Evolutionary conservation across 1,140 invertebrate species (phyloP).

Genomic region (Solenopsis fugax): DNA sequence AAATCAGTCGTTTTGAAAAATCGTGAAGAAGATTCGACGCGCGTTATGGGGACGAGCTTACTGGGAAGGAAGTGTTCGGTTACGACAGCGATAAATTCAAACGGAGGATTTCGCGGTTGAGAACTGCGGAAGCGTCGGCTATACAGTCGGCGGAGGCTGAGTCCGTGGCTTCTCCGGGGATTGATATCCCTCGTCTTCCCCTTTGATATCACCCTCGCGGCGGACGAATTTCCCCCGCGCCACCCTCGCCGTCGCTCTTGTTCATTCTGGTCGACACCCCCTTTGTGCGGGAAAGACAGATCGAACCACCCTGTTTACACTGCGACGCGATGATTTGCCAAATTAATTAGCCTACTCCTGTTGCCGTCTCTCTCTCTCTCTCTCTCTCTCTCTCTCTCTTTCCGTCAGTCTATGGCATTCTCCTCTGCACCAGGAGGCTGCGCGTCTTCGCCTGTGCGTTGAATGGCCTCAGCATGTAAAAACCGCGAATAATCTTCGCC

Average conservation of each 20-base stretch:
- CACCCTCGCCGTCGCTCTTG: conserved; percentile 42
- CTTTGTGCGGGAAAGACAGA: conserved; percentile 77
- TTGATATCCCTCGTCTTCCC: conserved; percentile 85
- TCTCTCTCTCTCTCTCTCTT: conserved; percentile 16
- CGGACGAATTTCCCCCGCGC: conserved; percentile 58
- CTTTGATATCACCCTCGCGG: conserved; percentile 82
- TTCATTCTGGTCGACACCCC: conserved; percentile 61
- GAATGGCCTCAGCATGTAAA: conserved; percentile 63
- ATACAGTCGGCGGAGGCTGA: conserved; percentile 39
- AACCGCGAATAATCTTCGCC: conserved; percentile 77
- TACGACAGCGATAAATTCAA: conserved; percentile 85
- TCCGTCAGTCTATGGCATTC: neutral
- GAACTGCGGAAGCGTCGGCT: conserved; percentile 81
- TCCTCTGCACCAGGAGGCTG: conserved; percentile 20
- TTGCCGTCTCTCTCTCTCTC: conserved; percentile 49
- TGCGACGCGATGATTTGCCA: conserved; percentile 79
- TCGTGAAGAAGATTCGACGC: conserved; percentile 40
- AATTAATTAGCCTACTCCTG: conserved; percentile 79
- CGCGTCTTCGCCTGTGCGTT: conserved; percentile 41
- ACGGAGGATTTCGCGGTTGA: conserved; percentile 84
- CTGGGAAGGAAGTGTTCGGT: conserved; percentile 80
- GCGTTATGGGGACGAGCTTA: conserved; percentile 32
- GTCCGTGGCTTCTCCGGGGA: conserved; percentile 76
- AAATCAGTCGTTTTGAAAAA: conserved; percentile 59
- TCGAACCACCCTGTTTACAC: conserved; percentile 81